Conservation (phyloP, 1,140 invertebrate species). For the Artemia franciscana region DNA sequence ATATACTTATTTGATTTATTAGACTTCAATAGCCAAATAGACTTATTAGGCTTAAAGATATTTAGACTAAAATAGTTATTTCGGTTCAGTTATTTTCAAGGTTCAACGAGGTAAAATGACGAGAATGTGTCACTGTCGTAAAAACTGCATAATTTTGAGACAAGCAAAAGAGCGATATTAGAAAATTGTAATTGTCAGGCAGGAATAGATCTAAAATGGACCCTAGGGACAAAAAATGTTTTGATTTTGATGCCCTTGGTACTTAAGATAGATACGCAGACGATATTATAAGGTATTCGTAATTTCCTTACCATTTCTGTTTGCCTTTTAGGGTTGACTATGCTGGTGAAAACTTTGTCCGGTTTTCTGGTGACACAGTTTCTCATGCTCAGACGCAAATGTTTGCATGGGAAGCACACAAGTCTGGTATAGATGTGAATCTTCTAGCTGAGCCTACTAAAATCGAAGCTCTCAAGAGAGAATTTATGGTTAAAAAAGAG, state of each 20-base stretch:
- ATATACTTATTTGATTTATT: no score
- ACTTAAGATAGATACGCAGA: no score
- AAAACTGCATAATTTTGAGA: no score
- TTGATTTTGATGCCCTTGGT: no score
- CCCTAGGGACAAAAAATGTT: no score
- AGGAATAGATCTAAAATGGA: no score
- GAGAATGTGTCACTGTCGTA: no score
- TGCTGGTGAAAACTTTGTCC: constrained; percentile 84
- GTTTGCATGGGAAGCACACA: constrained; percentile 94
- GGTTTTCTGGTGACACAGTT: constrained; percentile 77
- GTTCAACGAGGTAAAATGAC: neutral
- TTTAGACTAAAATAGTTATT: no score
- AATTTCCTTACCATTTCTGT: constrained; percentile 11
- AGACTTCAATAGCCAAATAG: no score
- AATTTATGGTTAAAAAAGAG: constrained; percentile 71
- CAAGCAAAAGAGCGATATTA: no score
- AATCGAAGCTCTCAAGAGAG: constrained; percentile 66
- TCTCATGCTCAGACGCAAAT: constrained; percentile 72
- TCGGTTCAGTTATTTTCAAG: neutral
- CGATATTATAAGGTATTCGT: neutral
- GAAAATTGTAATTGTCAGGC: no score
- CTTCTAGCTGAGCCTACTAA: constrained; percentile 92
- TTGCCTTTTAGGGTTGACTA: constrained; percentile 43
- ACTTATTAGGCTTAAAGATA: no score
- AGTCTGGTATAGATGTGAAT: constrained; percentile 84